Base-by-base conservation (phyloP, 2,888 invertebrate genomes). In the Gonocerus acuteangulatus region DNA sequence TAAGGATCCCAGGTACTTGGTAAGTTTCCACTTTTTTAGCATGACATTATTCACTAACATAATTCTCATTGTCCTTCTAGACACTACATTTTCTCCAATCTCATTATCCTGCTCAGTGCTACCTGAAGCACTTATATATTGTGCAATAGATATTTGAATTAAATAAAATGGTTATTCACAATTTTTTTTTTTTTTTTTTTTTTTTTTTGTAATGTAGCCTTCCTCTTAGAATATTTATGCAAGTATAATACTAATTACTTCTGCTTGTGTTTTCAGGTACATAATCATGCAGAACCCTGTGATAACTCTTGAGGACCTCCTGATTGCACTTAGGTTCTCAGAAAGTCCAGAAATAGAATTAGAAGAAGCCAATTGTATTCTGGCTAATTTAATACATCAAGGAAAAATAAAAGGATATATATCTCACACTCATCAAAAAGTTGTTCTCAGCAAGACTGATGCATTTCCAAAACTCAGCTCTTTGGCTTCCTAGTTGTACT, bases 341-440 rank as follows among this genome's bases (percentile, higher is more conserved):
- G 89, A 90, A 7, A 83, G 87, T 65, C 84, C 83, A 34, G 92
- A 94, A 71, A 87, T 95, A 2, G 92, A 94, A 73, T 80, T 88
- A 68, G 95, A 95, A 73, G 96, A 97, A 74, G 91, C 95, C 0
- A 90, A 95, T 70, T 97, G 97, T 75, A 90, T 97, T 70, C 84
- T 97, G 2, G 94, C 95, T 1, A 97, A 96, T 78, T 81, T 99
- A 59, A 97, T 99, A 70, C 92, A 84, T 72, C 95, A 95, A 75
- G 93, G 93, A 21, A 95, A 94, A 78, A 93, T 99, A 69, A 96
- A 96, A 74, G 97, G 99, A 0, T 99, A 99, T 74, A 94, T 99
- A 71, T 95, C 96, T 0, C 89, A 94, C 76, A 90, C 92, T 69
- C 96, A 99, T 75, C 88, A 95, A 73, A 96, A 95, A 76, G 82